phyloP scores from a whole-genome alignment of 2,113 vertebrate species.

The Plestiodon gilberti region DNA sequence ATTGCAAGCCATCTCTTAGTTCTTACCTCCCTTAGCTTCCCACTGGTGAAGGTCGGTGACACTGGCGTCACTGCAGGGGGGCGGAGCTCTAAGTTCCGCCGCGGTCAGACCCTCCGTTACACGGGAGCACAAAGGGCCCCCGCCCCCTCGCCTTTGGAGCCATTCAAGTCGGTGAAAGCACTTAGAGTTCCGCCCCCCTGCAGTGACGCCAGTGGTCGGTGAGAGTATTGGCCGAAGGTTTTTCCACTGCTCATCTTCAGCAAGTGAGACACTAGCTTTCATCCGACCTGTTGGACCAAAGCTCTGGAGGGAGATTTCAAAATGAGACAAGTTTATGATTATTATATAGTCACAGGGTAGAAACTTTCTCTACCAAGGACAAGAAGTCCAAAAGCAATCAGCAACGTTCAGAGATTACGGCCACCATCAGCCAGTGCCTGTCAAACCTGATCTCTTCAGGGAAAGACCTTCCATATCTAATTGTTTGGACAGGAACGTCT shows the following conservation, averaged over 20 bases:
- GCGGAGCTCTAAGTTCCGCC: too few species aligned
- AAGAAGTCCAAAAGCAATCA: neutral
- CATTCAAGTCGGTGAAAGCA: too few species aligned
- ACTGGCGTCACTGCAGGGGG: too few species aligned
- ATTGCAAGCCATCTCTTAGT: neutral
- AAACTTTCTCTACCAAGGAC: neutral
- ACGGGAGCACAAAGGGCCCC: too few species aligned
- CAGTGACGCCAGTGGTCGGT: too few species aligned
- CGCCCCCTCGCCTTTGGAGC: too few species aligned
- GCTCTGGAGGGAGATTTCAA: constrained; percentile 33
- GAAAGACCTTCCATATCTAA: too few species aligned
- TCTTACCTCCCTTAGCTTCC: constrained; percentile 78
- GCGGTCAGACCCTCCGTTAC: too few species aligned
- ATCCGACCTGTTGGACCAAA: constrained; percentile 64
- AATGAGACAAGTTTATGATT: neutral
- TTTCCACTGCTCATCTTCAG: constrained; percentile 78
- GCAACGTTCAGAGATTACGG: neutral
- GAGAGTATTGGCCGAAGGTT: constrained; percentile 74
- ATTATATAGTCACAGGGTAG: too few species aligned
- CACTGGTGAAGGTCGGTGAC: constrained; percentile 81
- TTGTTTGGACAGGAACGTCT: too few species aligned
- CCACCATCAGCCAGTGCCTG: neutral
- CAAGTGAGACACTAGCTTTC: constrained; percentile 45
- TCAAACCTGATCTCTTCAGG: too few species aligned
- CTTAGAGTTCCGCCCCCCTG: too few species aligned